Conservation (phyloP, 1,140 invertebrate genomes). For the Solen grandis region DNA sequence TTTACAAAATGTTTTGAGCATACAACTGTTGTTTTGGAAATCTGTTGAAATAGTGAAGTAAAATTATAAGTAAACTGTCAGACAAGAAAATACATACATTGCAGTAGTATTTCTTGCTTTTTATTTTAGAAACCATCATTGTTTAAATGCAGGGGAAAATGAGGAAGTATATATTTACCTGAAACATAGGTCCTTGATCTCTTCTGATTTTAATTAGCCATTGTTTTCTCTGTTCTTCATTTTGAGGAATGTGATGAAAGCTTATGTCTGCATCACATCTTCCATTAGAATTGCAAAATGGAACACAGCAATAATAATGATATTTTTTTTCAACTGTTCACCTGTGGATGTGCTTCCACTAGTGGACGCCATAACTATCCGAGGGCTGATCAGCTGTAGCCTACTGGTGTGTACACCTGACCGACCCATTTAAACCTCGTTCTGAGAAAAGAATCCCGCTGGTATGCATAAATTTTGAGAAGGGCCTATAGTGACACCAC, state of each 20-base stretch:
- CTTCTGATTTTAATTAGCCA: constrained; percentile 29
- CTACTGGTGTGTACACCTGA: background rate
- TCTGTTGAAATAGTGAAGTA: constrained; percentile 9
- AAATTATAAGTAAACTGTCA: too few relatives aligned
- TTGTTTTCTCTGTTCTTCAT: background rate
- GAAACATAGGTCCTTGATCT: constrained; percentile 9
- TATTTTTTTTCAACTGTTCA: background rate
- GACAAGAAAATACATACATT: too few relatives aligned
- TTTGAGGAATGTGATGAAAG: constrained; percentile 27
- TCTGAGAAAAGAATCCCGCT: too few relatives aligned
- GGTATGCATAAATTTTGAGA: too few relatives aligned
- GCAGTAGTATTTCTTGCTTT: too few relatives aligned
- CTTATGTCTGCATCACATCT: too few relatives aligned
- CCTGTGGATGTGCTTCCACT: too few relatives aligned
- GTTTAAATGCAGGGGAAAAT: background rate
- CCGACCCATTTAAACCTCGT: background rate
- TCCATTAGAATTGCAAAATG: constrained; percentile 14
- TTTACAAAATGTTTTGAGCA: constrained; percentile 27
- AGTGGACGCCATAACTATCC: too few relatives aligned
- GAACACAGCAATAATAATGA: constrained; percentile 9
- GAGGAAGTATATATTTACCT: background rate
- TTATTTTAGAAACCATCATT: too few relatives aligned
- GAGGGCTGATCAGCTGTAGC: too few relatives aligned
- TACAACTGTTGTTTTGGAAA: constrained; percentile 8
- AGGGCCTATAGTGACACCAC: too few relatives aligned